phyloP scores from a whole-genome alignment of 1,140 invertebrate species.

The Acromyrmex heyeri region DNA sequence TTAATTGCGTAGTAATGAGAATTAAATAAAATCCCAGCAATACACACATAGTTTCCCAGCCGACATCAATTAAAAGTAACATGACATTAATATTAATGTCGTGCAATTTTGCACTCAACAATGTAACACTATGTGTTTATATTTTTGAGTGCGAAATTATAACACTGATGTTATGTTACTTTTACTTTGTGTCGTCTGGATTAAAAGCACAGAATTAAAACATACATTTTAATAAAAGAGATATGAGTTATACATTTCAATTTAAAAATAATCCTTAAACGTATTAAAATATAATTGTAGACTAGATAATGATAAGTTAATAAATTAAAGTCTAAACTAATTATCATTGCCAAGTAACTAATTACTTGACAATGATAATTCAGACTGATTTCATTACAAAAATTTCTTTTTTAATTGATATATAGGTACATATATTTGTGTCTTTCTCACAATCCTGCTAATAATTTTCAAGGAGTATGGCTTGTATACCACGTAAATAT shows the following conservation, averaged over 20 bases:
- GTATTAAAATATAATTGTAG: slow-evolving; percentile 6
- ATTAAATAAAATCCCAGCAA: slow-evolving; percentile 4
- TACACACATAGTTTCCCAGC: no score
- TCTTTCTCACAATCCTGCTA: not conserved
- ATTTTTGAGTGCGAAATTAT: no score
- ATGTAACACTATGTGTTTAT: no score
- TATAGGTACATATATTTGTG: not conserved
- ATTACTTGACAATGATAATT: not conserved
- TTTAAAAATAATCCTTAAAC: not conserved
- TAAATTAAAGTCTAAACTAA: not conserved
- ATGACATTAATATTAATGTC: no score
- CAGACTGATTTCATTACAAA: not conserved
- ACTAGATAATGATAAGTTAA: not conserved
- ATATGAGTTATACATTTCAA: not conserved
- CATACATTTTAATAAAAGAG: not conserved
- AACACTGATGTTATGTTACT: no score
- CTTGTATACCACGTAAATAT: slow-evolving; percentile 24
- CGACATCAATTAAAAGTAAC: no score
- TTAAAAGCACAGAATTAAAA: not conserved
- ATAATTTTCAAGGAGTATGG: slow-evolving; percentile 35
- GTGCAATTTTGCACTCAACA: no score
- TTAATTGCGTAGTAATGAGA: not conserved
- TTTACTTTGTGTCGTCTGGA: no score
- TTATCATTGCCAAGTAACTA: not conserved
- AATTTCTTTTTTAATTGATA: not conserved